phyloP scores from a whole-genome alignment of 2,113 vertebrate genomes.

The Zonotrichia leucophrys region DNA sequence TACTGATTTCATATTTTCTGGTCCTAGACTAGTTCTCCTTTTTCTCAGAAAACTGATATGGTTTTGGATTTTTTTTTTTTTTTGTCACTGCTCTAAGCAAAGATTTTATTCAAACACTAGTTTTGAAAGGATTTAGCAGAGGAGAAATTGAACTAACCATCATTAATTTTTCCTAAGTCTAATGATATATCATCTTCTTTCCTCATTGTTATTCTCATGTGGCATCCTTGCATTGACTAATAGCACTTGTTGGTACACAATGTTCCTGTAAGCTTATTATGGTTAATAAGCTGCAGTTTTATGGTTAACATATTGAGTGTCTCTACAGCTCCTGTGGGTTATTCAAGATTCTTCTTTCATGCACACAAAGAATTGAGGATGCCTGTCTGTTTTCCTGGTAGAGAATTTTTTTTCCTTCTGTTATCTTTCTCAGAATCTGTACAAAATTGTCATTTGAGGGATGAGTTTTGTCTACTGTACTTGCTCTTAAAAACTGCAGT shows the following conservation, averaged over 20 bases:
- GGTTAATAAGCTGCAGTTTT: background rate
- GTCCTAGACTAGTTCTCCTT: background rate
- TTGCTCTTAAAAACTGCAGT: background rate
- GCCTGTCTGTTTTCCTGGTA: background rate
- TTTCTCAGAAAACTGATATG: background rate
- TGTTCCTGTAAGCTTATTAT: background rate
- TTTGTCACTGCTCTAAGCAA: background rate
- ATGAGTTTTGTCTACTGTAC: background rate
- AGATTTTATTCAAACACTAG: background rate
- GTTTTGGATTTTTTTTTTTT: background rate
- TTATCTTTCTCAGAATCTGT: background rate
- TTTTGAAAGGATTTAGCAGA: background rate
- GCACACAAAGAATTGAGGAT: background rate
- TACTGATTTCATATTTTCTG: background rate
- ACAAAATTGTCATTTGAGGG: background rate
- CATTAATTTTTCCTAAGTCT: background rate
- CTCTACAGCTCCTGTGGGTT: background rate
- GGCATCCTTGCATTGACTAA: background rate
- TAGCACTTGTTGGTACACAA: background rate
- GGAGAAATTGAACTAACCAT: background rate
- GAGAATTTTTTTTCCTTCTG: background rate
- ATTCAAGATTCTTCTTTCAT: background rate
- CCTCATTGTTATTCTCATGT: background rate
- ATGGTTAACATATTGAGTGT: background rate
- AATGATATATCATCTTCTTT: background rate